phyloP scores from a whole-genome alignment of 1,140 invertebrate genomes.

The Coptotermes formosanus region DNA sequence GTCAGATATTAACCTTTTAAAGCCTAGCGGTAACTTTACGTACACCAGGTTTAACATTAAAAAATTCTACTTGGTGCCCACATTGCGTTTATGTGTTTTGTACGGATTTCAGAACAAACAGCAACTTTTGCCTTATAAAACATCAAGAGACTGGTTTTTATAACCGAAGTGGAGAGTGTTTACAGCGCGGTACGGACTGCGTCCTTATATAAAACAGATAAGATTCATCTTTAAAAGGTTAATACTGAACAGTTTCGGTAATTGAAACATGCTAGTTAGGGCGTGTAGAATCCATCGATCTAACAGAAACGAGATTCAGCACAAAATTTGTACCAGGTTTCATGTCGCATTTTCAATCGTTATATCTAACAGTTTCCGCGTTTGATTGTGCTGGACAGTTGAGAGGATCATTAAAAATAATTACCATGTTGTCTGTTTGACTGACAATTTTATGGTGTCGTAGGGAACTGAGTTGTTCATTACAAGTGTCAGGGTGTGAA shows the following conservation, averaged over 20 bases:
- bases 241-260: neutral
- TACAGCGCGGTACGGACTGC: too few species aligned
- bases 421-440: neutral
- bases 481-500: neutral
- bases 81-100: too few species aligned
- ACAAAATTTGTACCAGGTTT: neutral
- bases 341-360: neutral
- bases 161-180: too few species aligned
- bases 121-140: too few species aligned
- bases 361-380: neutral
- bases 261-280: neutral
- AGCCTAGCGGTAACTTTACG: too few species aligned
- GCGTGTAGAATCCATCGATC: neutral
- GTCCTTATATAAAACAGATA: too few species aligned
- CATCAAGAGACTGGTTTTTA: too few species aligned
- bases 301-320: neutral
- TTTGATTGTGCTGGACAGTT: neutral
- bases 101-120: too few species aligned
- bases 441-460: neutral
- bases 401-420: neutral
- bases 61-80: too few species aligned
- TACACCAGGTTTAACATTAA: too few species aligned
- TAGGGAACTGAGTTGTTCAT: neutral
- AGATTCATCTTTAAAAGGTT: too few species aligned
- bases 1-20: too few species aligned